Base-by-base conservation (phyloP, 2,888 invertebrate species). In the Sipha maydis region DNA sequence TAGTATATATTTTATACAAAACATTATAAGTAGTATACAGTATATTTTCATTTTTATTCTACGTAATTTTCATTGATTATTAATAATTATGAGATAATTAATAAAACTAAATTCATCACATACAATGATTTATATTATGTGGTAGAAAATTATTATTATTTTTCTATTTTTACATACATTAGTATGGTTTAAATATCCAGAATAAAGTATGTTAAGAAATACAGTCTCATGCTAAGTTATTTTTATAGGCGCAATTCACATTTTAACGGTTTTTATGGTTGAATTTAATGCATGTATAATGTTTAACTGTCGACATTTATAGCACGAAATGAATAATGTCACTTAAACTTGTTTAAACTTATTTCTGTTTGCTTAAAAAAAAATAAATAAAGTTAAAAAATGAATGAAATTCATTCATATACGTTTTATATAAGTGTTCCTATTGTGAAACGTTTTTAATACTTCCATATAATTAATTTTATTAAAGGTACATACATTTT, bases 311-410 rank as follows among this genome's bases (percentile, higher is more conserved):
- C 38, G 69, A 25, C 67, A 34, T 38, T 67, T 38, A 67, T 38
- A 67, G n/a, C 67, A 67, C n/a, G 61, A 67, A 80, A 67, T n/a
- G 54, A 79, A 79, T 80, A 38, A 38, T 80, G 38, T 80, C 61
- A 38, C 67, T n/a, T 38, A n/a, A 67, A 80, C 17, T 14, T 48
- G 48, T 48, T 48, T 48, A 48, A 48, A 48, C 14, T 11, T 48
- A 69, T 69, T 48, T 73, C 31, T 17, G 31, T 31, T 73, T 19
- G 73, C 28, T n/a, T 5, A 31, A 73, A 73, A 38, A n/a, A 38
- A 73, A 17, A 71, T 31, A 71, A 71, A 28, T 28, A 34, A 21
- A 25, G 21, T 61, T 21, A 61, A 61, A 61, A 61, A 61, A 61
- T 7, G 19, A 0, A 56, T 4, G 19, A 19, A 56, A 56, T 19